These are phyloP conservation scores for Pipistrellus pygmaeus DNA, from an alignment of 2,797 vertebrate species.

Conservation along the genomic window DNA sequence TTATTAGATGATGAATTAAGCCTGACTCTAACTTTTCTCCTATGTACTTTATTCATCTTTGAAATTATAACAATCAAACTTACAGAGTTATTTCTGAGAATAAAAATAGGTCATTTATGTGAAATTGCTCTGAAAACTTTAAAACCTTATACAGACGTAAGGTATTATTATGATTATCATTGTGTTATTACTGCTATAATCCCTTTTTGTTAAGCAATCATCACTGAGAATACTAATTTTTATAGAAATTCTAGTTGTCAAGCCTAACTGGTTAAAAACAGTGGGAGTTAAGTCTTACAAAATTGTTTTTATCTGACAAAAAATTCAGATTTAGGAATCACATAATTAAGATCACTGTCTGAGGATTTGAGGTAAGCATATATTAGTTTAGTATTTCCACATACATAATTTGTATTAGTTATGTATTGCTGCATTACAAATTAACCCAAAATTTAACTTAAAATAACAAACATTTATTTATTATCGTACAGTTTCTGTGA, in stretches of 20 bases:
- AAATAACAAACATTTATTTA: not conserved
- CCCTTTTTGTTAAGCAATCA: constrained; percentile 29
- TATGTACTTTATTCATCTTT: constrained; percentile 58
- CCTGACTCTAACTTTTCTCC: constrained; percentile 3
- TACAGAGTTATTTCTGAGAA: constrained; percentile 14
- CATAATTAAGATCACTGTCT: not conserved
- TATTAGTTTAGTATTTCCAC: constrained; percentile 26
- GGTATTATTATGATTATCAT: not conserved
- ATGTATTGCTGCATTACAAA: not conserved
- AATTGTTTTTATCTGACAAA: constrained; percentile 32
- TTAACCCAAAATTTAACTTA: not conserved
- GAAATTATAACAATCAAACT: constrained; percentile 45
- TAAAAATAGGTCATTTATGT: constrained; percentile 47
- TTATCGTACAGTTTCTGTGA: not conserved
- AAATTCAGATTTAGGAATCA: not conserved
- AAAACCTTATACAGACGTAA: constrained; percentile 42
- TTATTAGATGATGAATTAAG: not conserved
- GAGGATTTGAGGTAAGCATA: not conserved
- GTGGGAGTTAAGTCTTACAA: not conserved
- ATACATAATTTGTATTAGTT: not conserved
- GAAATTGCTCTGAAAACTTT: constrained; percentile 61
- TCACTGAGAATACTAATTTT: not conserved
- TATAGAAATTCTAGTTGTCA: not conserved
- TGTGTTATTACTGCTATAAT: not conserved
- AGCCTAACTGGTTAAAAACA: constrained; percentile 17